Evolutionary conservation across 2,797 vertebrate species (phyloP), one percentile per base, ranked within the genome.

Genomic region (Cyprinella venusta): DNA sequence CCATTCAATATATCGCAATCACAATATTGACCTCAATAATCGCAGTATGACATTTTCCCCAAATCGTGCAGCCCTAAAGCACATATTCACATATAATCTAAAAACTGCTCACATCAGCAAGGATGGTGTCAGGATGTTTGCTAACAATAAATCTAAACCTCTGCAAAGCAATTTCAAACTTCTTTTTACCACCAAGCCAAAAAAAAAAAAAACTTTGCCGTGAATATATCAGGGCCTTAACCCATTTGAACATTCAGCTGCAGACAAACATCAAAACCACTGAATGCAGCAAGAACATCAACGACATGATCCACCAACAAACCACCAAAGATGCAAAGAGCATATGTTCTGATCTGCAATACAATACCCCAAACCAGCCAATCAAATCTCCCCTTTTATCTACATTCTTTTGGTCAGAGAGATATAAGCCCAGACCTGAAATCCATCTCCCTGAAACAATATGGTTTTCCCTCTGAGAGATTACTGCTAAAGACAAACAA

Each of bases 401-500:
- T 65, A 40, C 56, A 64, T 85, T 75, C 16, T n/a, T 42, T 42
- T 6, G 64, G 72, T 71, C 68, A 77, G 24, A 13, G 42, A 61
- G 79, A 71, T 82, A 64, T 78, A 5, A 33, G 18, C 18, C 67
- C 79, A 38, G 63, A 52, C 50, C 52, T 30, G 63, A 86, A 61
- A 59, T 69, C 48, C 12, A 59, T 82, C 80, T 82, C 10, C 63
- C 19, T 40, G 71, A 50, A 79, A 59, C 52, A 63, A 75, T 72
- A 69, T 70, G 65, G 50, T 78, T 81, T 78, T 77, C 69, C 72
- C 36, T 79, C 52, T 74, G 68, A 70, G 74, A 82, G 77, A 76
- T 69, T 71, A 42, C 69, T 75, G 61, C 80, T 75, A 67, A 63
- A 82, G 77, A 86, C 80, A 86, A 86, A 80, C 81, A 83, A 52